phyloP scores from a whole-genome alignment of 2,797 vertebrate species.

The Chaetophractus vellerosus region DNA sequence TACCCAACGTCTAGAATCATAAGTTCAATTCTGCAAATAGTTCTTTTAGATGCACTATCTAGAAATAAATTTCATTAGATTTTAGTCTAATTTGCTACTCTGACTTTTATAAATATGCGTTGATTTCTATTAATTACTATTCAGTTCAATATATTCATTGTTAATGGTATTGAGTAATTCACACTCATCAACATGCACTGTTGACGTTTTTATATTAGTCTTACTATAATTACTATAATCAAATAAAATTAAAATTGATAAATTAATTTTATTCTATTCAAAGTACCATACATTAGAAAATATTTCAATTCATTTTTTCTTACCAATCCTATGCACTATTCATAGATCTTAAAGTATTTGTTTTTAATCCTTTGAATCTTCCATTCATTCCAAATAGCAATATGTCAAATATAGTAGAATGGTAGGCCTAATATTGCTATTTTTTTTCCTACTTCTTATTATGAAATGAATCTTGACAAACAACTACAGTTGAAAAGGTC shows the following conservation, averaged over 20 bases:
- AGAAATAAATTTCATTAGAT: not conserved
- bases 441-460: not conserved
- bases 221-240: not conserved
- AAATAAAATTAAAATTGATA: conserved; percentile 31
- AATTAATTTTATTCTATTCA: not conserved
- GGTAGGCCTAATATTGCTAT: not conserved
- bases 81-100: not conserved
- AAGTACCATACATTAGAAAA: not conserved
- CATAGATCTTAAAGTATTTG: not conserved
- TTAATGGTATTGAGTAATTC: conserved; percentile 60
- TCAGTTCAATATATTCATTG: conserved; percentile 55
- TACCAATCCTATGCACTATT: not conserved
- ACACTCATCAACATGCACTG: not conserved
- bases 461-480: not conserved
- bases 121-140: not conserved
- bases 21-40: not conserved
- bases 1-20: not conserved
- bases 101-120: not conserved
- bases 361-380: not conserved
- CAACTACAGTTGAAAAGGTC: not conserved
- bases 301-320: not conserved
- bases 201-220: conserved; percentile 19
- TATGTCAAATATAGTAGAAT: not conserved
- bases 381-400: not conserved
- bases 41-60: not conserved